A percentile compares a stretch with the other conserved stretches of the same genome.
These are phyloP conservation scores for Naso thynnoides DNA, from an alignment of 2,797 vertebrate genomes.

Conservation along the genomic window DNA sequence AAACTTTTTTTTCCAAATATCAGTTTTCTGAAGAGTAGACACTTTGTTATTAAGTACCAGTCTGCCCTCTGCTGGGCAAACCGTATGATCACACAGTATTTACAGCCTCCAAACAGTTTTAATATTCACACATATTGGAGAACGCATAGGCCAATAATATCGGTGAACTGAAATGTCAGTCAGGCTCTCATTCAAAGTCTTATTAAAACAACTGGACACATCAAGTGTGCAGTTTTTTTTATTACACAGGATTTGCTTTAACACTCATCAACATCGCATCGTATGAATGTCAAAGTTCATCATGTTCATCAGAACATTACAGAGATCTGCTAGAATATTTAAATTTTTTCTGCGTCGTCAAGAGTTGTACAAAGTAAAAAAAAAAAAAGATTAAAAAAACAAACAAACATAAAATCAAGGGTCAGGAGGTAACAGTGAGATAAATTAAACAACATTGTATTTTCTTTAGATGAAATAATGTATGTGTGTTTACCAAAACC, in stretches of 20 bases:
- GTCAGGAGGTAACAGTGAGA: conserved; percentile 6
- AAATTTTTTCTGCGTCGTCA: conserved; percentile 25
- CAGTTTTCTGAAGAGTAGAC: too few species aligned
- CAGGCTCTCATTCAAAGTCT: too few species aligned
- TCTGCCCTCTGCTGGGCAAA: too few species aligned
- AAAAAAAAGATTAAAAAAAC: not conserved
- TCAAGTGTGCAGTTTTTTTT: conserved; percentile 41
- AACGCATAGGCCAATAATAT: too few species aligned
- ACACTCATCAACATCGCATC: conserved; percentile 47
- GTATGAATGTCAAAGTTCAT: conserved; percentile 32
- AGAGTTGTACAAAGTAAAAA: conserved; percentile 23
- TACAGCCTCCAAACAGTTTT: too few species aligned
- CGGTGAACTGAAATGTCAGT: too few species aligned
- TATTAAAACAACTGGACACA: conserved; percentile 11
- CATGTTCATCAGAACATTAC: conserved; percentile 26
- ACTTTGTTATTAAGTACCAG: too few species aligned
- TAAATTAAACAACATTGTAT: not conserved
- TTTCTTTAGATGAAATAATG: not conserved
- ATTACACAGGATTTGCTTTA: conserved; percentile 64
- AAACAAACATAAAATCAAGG: not conserved
- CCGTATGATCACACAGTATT: too few species aligned
- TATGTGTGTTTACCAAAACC: not conserved
- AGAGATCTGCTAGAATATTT: conserved; percentile 31
- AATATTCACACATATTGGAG: too few species aligned
- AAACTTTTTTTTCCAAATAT: too few species aligned